Evolutionary conservation across 2,888 invertebrate genomes (phyloP), one percentile per base, ranked within the genome.

Genomic region (Melanchra persicariae): DNA sequence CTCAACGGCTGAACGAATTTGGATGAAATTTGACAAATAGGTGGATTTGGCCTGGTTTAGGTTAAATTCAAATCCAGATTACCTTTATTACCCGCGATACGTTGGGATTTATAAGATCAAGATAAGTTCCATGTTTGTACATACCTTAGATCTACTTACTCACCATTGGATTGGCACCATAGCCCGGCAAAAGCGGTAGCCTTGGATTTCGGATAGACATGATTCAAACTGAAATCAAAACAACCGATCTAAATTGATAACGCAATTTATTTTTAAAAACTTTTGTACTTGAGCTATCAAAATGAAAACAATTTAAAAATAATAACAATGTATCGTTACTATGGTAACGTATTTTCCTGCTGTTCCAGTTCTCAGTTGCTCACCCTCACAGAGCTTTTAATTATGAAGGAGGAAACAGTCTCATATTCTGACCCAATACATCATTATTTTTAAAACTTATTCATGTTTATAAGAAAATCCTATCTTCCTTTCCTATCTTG

Each of bases 151-250:
- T 43, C n/a, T 70, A 58, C 40, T 22, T 80, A 94, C 96, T 97
- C 96, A 97, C 98, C 91, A 97, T 96, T 72, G 97, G 94, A 90
- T 96, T 95, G 26, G 97, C 96, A 49, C 97, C 97, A 88, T 97
- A 97, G 63, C 98, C 98, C 3, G 98, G 98, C 79, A 98, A 94
- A 83, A 97, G 93, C 1, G 98, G 98, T 87, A 98, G 93, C 89
- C 97, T 96, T 45, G 97, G 97, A 89, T 97, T 96, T 70, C 97
- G 95, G 70, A 96, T 90, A 68, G 93, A 85, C 96, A 96, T 96
- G 63, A 89, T 86, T 60, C 49, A 61, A 71, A 59, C 34, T 59
- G 47, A 66, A 67, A 67, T 51, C 40, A 26, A 51, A 40, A n/a
- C 24, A 43, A 61, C 19, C 60, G 70, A 62, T 70, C 59, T 54